A percentile compares a stretch with the other conserved stretches of the same genome.
Conservation (phyloP, 64 coral and sea anemone genomes). For the Pocillopora verrucosa region DNA sequence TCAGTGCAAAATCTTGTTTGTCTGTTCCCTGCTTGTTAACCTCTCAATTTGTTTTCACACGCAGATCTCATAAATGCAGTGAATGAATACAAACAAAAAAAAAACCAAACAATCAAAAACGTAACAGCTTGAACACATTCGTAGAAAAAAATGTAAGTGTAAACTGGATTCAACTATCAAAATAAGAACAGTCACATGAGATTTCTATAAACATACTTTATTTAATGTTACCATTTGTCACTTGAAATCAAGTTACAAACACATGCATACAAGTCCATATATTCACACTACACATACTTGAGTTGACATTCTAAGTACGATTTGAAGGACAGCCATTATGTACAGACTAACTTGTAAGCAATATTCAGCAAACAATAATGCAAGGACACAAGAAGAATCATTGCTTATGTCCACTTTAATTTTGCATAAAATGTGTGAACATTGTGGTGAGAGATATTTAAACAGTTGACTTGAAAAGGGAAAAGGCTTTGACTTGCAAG, state of each 20-base stretch:
- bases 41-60: too few relatives aligned
- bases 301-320: background rate
- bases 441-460: background rate
- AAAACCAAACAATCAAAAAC: too few relatives aligned
- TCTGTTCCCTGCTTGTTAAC: too few relatives aligned
- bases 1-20: too few relatives aligned
- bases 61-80: too few relatives aligned
- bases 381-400: too few relatives aligned
- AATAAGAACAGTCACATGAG: background rate
- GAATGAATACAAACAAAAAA: too few relatives aligned
- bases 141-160: background rate
- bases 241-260: background rate
- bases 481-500: too few relatives aligned
- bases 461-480: background rate
- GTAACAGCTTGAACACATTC: too few relatives aligned
- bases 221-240: background rate
- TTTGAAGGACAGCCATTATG: background rate
- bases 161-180: too few relatives aligned
- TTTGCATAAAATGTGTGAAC: background rate
- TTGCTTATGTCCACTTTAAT: background rate
- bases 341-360: background rate
- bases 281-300: background rate
- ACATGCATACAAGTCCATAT: too few relatives aligned
- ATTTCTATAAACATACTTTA: slow-evolving; percentile 27
- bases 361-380: too few relatives aligned